A percentile compares a stretch with the other conserved stretches of the same genome.
Conservation (phyloP, 37 sponge, comb jelly and placozoan species). For the Aplysina aerophoba region DNA sequence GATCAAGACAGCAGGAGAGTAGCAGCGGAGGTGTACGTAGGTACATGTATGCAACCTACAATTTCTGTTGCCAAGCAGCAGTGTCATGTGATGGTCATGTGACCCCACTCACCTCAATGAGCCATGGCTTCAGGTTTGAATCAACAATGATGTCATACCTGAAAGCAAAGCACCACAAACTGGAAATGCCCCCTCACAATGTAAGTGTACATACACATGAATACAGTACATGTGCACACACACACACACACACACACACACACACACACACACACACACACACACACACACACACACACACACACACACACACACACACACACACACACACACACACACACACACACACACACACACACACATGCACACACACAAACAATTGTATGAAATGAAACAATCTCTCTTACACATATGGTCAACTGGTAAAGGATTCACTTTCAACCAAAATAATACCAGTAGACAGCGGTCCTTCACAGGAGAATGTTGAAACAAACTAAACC, state of each 20-base stretch:
- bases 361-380: conserved; percentile 48
- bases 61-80: background rate
- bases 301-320: too few relatives aligned
- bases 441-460: too few relatives aligned
- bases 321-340: too few relatives aligned
- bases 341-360: conserved; percentile 32
- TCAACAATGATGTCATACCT: conserved; percentile 97
- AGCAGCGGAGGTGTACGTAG: too few relatives aligned
- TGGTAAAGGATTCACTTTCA: too few relatives aligned
- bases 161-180: background rate
- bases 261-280: conserved; percentile 13
- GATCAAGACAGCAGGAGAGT: too few relatives aligned
- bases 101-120: conserved; percentile 83
- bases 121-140: conserved; percentile 92
- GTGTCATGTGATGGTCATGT: background rate
- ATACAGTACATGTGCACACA: background rate
- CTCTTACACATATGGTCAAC: too few relatives aligned
- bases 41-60: too few relatives aligned
- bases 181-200: background rate
- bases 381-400: too few relatives aligned
- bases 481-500: conserved; percentile 88
- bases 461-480: too few relatives aligned
- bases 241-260: conserved; percentile 9
- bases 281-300: too few relatives aligned
- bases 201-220: too few relatives aligned